phyloP scores from a whole-genome alignment of 2,113 vertebrate species.

The Oophaga pumilio region DNA sequence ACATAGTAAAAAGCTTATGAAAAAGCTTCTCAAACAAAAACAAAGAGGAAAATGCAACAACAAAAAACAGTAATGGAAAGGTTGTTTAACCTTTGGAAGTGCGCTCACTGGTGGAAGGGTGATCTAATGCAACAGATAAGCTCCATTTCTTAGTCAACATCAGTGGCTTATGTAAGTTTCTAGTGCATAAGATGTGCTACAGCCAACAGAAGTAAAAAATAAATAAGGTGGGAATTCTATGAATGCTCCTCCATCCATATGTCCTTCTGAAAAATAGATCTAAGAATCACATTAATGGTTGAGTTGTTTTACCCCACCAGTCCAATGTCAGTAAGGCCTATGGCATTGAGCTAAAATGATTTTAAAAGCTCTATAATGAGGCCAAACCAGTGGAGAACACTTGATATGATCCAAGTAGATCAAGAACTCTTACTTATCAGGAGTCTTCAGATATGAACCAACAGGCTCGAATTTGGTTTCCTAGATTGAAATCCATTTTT shows the following conservation, averaged over 20 bases:
- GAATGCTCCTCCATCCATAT: conserved; percentile 66
- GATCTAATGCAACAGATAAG: conserved; percentile 40
- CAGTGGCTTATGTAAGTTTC: conserved; percentile 78
- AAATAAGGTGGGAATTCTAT: conserved; percentile 63
- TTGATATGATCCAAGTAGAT: conserved; percentile 62
- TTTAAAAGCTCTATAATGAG: conserved; percentile 73
- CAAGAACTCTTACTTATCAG: conserved; percentile 58
- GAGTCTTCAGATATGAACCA: conserved; percentile 76
- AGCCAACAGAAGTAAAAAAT: conserved; percentile 69
- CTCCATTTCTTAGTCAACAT: conserved; percentile 72
- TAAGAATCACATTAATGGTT: conserved; percentile 67
- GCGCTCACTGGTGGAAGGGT: conserved; percentile 60
- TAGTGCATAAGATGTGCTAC: conserved; percentile 81
- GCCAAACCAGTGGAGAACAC: conserved; percentile 70
- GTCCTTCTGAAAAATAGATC: conserved; percentile 76
- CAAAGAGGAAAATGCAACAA: conserved; percentile 61
- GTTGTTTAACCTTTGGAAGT: conserved; percentile 70
- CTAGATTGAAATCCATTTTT: conserved; percentile 76
- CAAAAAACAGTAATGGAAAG: conserved; percentile 35
- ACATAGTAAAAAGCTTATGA: conserved; percentile 75
- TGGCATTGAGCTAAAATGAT: conserved; percentile 75
- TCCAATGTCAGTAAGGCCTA: conserved; percentile 80
- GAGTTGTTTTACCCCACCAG: conserved; percentile 74
- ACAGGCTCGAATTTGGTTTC: conserved; percentile 82
- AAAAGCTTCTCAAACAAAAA: conserved; percentile 73